Evolutionary conservation across 1,140 invertebrate species (phyloP), one percentile per base, ranked within the genome.

Genomic region (Lepidurus apus): DNA sequence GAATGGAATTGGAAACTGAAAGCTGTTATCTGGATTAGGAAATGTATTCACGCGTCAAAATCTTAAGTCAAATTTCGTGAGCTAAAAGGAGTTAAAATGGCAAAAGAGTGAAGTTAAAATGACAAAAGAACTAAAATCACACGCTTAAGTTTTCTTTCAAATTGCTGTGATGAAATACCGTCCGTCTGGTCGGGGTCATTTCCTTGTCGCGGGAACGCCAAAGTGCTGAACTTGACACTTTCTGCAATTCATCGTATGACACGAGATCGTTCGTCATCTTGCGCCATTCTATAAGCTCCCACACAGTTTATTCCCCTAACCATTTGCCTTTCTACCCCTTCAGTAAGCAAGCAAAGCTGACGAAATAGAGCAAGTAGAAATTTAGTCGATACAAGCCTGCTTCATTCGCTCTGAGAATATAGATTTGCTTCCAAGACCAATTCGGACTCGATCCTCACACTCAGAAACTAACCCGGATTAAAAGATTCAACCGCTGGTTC

Each of bases 261-360:
- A 65, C 17, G 53, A 21, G 53, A 65, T n/a, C 53, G 21, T 65
- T 65, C 53, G 53, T 65, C 53, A 65, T 65, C 17, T 65, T 65
- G n/a, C 21, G 53, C 8, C 53, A 65, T 9, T 65, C 21, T 65
- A 34, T 34, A 7, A 65, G 21, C 53, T 65, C 53, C 53, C 53
- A 65, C 53, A 17, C 53, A 13, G 21, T 21, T 65, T 17, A 21
- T 21, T 65, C 53, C 7, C 53, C 17, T 65, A 13, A 21, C 53
- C 21, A 9, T 65, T 65, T 65, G 13, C 53, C 53, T n/a, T 7
- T 21, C 0, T 65, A n/a, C 13, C 17, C 13, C 2, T 65, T 65
- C 6, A 9, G 17, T 65, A n/a, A 21, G 53, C 53, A 65, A 65
- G 21, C 53, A 65, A 65, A 65, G 53, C 6, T 21, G 53, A 13